phyloP scores from a whole-genome alignment of 2,888 invertebrate genomes.

The Apomyelois bistriatella region DNA sequence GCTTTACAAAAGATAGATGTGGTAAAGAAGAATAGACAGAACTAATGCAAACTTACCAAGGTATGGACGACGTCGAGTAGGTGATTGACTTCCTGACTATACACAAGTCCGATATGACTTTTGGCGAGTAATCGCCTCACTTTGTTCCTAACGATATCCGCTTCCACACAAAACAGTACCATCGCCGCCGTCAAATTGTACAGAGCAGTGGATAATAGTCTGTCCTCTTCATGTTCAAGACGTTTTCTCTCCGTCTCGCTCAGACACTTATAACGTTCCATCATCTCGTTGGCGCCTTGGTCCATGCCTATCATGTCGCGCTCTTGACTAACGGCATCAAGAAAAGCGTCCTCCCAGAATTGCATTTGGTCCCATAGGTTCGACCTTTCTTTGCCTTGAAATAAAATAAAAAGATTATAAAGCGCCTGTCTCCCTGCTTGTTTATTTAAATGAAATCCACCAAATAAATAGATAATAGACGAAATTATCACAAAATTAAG shows the following conservation, averaged over 20 bases:
- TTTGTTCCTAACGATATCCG: conserved; percentile 92
- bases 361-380: conserved; percentile 99
- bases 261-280: conserved; percentile 96
- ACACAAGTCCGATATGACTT: conserved; percentile 98
- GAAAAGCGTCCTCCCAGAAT: conserved; percentile 99
- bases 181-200: conserved; percentile 98
- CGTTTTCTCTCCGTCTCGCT: conserved; percentile 96
- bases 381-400: conserved; percentile 87
- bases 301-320: conserved; percentile 99
- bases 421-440: not conserved
- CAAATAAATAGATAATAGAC: no score
- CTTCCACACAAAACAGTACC: conserved; percentile 93
- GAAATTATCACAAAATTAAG: no score
- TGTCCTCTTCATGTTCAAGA: conserved; percentile 98
- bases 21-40: no score
- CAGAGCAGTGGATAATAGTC: conserved; percentile 95
- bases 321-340: conserved; percentile 98
- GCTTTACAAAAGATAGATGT: no score
- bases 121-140: conserved; percentile 95
- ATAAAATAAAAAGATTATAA: not conserved
- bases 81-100: conserved; percentile 98
- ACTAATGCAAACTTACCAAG: conserved; percentile 82
- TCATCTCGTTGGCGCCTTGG: conserved; percentile 99
- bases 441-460: no score
- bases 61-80: conserved; percentile 96